A percentile compares a stretch with the other conserved stretches of the same genome.
Conservation (phyloP, 1,140 invertebrate species). For the Lepidotrigona ventralis region DNA sequence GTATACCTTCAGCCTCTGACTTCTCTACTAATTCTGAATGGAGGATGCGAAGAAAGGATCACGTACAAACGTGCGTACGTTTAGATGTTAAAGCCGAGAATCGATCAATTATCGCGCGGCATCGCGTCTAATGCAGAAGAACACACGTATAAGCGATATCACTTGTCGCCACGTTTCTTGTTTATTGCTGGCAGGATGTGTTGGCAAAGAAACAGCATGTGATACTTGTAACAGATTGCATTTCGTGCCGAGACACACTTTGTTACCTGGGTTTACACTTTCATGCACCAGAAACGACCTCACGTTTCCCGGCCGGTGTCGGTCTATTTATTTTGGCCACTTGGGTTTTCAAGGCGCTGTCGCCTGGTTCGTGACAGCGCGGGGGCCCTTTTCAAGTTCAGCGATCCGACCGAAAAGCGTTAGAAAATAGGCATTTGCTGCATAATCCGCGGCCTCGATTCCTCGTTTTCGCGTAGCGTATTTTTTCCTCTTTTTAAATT, state of each 20-base stretch:
- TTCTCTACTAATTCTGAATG: neutral
- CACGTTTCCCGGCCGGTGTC: conserved; percentile 59
- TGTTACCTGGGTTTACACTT: conserved; percentile 67
- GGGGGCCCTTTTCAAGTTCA: conserved; percentile 57
- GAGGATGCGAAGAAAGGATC: neutral
- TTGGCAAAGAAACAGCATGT: conserved; percentile 63
- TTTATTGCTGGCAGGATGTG: conserved; percentile 63
- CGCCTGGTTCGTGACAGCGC: conserved; percentile 57
- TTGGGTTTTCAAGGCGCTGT: conserved; percentile 62
- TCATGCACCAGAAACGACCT: conserved; percentile 66
- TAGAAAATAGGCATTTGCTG: conserved; percentile 20
- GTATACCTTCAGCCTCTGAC: no score
- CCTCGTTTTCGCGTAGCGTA: neutral
- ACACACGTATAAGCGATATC: conserved; percentile 53
- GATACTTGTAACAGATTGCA: conserved; percentile 67
- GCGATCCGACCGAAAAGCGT: conserved; percentile 28
- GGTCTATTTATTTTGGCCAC: conserved; percentile 66
- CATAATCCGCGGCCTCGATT: neutral
- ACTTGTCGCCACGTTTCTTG: conserved; percentile 61
- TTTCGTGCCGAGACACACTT: conserved; percentile 66
- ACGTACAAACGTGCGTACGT: no score
- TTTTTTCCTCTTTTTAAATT: neutral
- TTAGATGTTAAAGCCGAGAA: neutral
- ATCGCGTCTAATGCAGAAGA: conserved; percentile 43
- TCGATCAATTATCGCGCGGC: conserved; percentile 47